Evolutionary conservation across 1,140 invertebrate species (phyloP), one percentile per base, ranked within the genome.

Genomic region (Anadara kagoshimensis): DNA sequence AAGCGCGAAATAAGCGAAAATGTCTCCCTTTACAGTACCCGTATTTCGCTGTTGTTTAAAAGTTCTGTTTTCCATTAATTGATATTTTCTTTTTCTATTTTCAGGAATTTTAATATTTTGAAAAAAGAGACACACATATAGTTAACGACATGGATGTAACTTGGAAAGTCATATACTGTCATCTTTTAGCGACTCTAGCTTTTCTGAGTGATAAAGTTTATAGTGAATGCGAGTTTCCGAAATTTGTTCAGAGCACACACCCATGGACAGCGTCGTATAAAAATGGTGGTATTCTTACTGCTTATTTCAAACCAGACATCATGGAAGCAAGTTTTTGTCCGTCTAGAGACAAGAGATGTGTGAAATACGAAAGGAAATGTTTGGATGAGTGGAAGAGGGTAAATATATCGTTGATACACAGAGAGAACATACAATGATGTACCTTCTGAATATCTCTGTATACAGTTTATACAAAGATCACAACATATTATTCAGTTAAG

Each of bases 401-500:
- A 77, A 75, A 63, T 82, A 78, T 43, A 24, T 82, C 12, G 78
- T 82, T 18, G 69, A 63, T 78, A 82, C 49, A 64, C 67, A n/a
- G 14, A 51, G 8, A 22, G 47, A 20, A 24, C 74, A 68, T 41
- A 59, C 69, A n/a, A 56, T 54, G n/a, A 45, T 71, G n/a, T 44
- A 56, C 20, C 58, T 36, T 0, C 63, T 44, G 22, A 26, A 63
- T 49, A 75, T 63, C 20, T 80, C 41, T 84, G 82, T 47, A 82
- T 84, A 65, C 76, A 84, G 72, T 84, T 84, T 67, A 51, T 84
- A 2, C 70, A 77, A 44, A 54, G 80, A 10, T 80, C 78, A 22
- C 59, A 69, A 24, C 71, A 73, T 68, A 75, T 84, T 5, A 75
- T 84, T 18, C 82, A 84, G 49, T 67, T 84, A 26, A 80, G 73